Base-by-base conservation (phyloP, 2,888 invertebrate species). In the Argyresthia goedartella region DNA sequence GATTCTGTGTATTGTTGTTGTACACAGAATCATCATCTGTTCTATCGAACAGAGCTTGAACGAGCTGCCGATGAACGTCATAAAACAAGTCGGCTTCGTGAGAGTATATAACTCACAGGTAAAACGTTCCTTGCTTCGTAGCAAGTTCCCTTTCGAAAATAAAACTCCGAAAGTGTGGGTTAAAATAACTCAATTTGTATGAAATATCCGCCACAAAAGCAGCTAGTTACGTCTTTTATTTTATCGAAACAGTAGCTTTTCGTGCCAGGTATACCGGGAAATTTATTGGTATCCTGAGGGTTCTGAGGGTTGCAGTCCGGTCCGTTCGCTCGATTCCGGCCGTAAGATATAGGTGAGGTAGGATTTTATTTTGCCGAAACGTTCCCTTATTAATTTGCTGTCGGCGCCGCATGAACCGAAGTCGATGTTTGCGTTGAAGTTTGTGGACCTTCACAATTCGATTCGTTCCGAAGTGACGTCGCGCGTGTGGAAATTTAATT, bases 401-500 rank as follows among this genome's bases (percentile, higher is more conserved):
- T 44, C 35, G 36, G 4, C 25, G 25, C 25, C 25, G 25, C 14
- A 16, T 50, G 8, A 41, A 43, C 41, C 33, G 25, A 8, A 48
- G 43, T 50, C 50, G 10, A 33, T 36, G 52, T 25, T 46, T 52
- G 14, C 44, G 15, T 61, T 54, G 54, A 60, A 61, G 62, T 68
- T 69, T 66, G 61, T 63, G 60, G 62, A 61, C 63, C 61, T 67
- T 66, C 61, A 57, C 60, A 69, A 72, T 75, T 72, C 66, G 68
- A 73, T 73, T 62, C 65, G 62, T 68, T 65, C 61, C 53, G 61
- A 61, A 59, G 66, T 67, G 61, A 65, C 64, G 62, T 60, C 56
- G 64, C 65, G 71, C 68, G 76, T 71, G 81, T 80, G 74, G 79
- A 76, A 82, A 80, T 81, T 76, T 81, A 82, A 85, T 84, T 78